Base-by-base conservation (phyloP, 2,888 invertebrate genomes). In the Erannis defoliaria region DNA sequence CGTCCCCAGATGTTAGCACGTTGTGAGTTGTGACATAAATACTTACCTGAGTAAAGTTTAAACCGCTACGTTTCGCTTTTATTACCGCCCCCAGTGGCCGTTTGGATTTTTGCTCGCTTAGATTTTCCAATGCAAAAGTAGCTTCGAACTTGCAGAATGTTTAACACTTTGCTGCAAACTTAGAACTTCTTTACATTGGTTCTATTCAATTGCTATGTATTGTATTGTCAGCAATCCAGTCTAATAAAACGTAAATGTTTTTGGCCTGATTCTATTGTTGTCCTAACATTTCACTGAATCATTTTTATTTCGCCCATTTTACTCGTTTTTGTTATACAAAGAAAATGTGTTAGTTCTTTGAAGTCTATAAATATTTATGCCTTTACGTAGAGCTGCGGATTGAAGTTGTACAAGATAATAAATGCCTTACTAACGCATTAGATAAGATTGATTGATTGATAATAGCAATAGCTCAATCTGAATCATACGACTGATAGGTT, bases 21-120 rank as follows among this genome's bases (percentile, higher is more conserved):
- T 78, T 79, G 81, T 85, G 82, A 85, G 78, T 78, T 79, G 81
- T 85, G 82, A 85, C 85, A 86, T 86, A 89, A 86, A 90, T 88
- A 88, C 86, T 85, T 85, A 86, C 85, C 86, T 85, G 81, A 68
- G 74, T 77, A 81, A 88, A 86, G 76, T 84, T 89, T 85, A 81
- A 87, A 88, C 81, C 77, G 78, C 78, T 84, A 79, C 75, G 80
- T 80, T 82, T 80, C 77, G 71, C 74, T 84, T 84, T 85, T 85
- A 86, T 84, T 83, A 79, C 77, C 74, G 71, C 75, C 81, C 73
- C 55, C 60, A 59, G 50, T 63, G 35, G 42, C 48, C 46, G 53
- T 62, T 57, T 48, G 53, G 53, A 57, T 62, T 62, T 62, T 62
- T 49, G 54, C 62, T 35, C 51, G 56, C 62, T 62, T 49, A 51